Base-by-base conservation (phyloP, 2,797 vertebrate genomes). In the Cryptoblepharus egeriae region DNA sequence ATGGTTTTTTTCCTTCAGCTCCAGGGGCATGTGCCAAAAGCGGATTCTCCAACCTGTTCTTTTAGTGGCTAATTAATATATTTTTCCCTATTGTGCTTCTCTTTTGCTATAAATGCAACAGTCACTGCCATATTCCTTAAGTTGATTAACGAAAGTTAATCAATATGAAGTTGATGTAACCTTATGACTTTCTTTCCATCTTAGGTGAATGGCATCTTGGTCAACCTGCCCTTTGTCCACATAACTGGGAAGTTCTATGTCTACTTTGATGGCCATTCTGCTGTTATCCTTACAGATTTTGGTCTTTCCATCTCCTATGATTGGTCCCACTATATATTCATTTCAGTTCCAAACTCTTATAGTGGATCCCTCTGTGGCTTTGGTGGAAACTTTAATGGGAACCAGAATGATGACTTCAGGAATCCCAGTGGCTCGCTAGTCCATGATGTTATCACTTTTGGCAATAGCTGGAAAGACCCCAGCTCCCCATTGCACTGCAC, bases 331-430 rank as follows among this genome's bases (percentile, higher is more conserved):
- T 87, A 90, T 39, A 84, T 96, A 18, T 82, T 80, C 1, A 32
- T 95, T 81, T 94, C 85, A 9, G 90, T 90, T 10, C 94, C 95
- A 4, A 79, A 52, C 61, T 77, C 88, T 80, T 96, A 95, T 83
- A 89, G 28, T 0, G 77, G 92, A 1, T 82, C 89, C 57, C 83
- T 96, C 12, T 92, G 89, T 63, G 94, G 95, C 58, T 93, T 96
- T 18, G 95, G 95, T 84, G 96, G 96, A 10, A 86, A 96, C 74
- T 91, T 93, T 58, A 95, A 94, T 42, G 88, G 91, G 39, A 32
- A 83, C 2, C 78, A 20, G 12, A 9, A 45, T 0, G 94, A 96
- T 7, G 95, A 96, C 11, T 95, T 95, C 73, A 45, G 18, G 4
- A 93, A 81, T 32, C 94, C 91, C 0, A 67, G 2, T 0, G 93